These are phyloP conservation scores for Tetragonisca angustula DNA, from an alignment of 2,888 invertebrate genomes.

Conservation along the genomic window DNA sequence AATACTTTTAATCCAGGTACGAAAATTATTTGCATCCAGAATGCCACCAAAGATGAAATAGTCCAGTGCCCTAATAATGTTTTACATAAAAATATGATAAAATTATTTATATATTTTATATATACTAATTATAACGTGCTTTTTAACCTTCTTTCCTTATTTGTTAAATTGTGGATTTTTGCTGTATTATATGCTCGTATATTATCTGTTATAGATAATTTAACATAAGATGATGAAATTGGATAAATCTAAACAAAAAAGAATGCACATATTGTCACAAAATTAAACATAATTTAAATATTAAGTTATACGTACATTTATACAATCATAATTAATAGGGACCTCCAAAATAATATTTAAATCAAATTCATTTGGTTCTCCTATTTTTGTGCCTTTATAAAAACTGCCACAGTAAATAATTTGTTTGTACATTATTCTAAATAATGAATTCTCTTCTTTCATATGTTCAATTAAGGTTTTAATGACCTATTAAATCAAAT, in stretches of 20 bases:
- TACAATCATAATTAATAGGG: constrained; percentile 84
- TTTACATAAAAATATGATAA: not conserved
- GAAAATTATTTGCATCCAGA: constrained; percentile 85
- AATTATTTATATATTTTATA: not conserved
- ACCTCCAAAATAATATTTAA: constrained; percentile 86
- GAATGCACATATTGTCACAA: constrained; percentile 1
- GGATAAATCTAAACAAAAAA: constrained; percentile 25
- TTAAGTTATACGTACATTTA: constrained; percentile 67
- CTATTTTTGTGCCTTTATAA: constrained; percentile 87
- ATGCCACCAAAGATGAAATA: constrained; percentile 85
- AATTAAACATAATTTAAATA: not conserved
- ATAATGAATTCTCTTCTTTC: constrained; percentile 77
- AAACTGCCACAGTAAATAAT: constrained; percentile 86
- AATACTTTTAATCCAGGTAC: constrained; percentile 86
- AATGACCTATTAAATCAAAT: constrained; percentile 65
- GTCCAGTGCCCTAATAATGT: constrained; percentile 78
- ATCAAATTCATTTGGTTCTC: constrained; percentile 87
- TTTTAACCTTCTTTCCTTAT: not conserved
- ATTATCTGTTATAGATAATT: not conserved
- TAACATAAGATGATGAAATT: constrained; percentile 14
- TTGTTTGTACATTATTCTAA: constrained; percentile 75
- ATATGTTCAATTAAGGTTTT: constrained; percentile 74
- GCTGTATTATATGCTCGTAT: no score
- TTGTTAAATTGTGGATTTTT: not conserved
- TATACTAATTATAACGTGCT: not conserved